Evolutionary conservation across 2,888 invertebrate species (phyloP).

Genomic region (Drosophila mayaguana): DNA sequence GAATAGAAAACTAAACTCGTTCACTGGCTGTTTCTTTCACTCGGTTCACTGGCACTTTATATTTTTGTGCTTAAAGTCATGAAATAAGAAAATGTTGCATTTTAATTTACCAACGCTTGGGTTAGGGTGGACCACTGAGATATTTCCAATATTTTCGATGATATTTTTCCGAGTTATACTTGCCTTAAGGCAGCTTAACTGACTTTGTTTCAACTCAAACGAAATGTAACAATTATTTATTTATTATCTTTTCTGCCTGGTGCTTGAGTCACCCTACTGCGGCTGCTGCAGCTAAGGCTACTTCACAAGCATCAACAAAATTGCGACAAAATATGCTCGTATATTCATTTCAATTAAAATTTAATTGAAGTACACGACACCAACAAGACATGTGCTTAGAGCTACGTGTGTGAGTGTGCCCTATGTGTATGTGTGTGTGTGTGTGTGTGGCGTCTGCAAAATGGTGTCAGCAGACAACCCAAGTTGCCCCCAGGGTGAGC

Average conservation of each 20-base stretch:
- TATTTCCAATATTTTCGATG: not conserved
- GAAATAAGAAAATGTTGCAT: constrained; percentile 15
- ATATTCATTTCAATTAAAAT: constrained; percentile 78
- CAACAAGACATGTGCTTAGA: constrained; percentile 41
- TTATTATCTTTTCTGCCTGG: not conserved
- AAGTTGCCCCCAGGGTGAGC: constrained; percentile 30
- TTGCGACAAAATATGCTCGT: constrained; percentile 33
- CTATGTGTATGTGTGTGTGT: not conserved
- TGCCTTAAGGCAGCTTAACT: not conserved
- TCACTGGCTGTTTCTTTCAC: not conserved
- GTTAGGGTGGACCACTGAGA: not conserved
- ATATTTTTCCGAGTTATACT: not conserved
- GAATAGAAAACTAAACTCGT: not conserved
- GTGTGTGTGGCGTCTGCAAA: constrained; percentile 42
- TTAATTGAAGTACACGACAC: constrained; percentile 73
- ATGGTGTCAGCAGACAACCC: constrained; percentile 72
- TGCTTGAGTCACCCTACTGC: constrained; percentile 14
- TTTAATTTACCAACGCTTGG: constrained; percentile 2
- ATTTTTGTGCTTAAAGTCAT: constrained; percentile 1
- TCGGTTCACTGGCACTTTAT: not conserved
- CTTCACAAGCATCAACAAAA: constrained; percentile 39
- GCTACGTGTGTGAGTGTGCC: constrained; percentile 1
- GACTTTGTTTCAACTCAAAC: too few relatives aligned
- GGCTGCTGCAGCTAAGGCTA: constrained; percentile 47
- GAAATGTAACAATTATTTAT: not conserved